These are phyloP conservation scores for Pyrocoelia pectoralis DNA, from an alignment of 2,888 invertebrate species.

Conservation along the genomic window DNA sequence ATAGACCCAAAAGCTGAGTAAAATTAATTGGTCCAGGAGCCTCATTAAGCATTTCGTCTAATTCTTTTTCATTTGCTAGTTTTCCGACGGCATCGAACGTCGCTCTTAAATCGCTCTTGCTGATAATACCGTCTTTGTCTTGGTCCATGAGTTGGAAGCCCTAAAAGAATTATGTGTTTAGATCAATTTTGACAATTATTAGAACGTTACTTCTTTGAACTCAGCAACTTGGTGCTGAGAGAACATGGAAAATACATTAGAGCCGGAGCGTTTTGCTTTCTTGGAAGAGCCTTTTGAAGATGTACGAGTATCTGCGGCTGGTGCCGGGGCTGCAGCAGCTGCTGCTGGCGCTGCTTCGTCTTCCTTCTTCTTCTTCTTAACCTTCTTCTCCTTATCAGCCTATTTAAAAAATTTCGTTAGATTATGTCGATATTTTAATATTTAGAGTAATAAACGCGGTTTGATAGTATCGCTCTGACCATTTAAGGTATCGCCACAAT, in stretches of 20 bases:
- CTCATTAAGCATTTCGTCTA: conserved; percentile 88
- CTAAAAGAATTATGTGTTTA: conserved; percentile 58
- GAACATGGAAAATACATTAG: conserved; percentile 98
- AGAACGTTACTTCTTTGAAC: conserved; percentile 77
- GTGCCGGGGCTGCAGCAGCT: conserved; percentile 74
- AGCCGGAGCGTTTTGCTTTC: conserved; percentile 88
- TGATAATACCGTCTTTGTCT: conserved; percentile 80
- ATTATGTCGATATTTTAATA: background rate
- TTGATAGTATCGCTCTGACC: background rate
- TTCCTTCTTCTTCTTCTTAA: conserved; percentile 87
- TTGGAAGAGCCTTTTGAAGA: conserved; percentile 84
- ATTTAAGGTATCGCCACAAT: background rate
- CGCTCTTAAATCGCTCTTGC: conserved; percentile 89
- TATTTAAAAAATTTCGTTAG: conserved; percentile 51
- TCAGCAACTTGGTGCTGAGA: conserved; percentile 95
- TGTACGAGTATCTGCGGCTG: conserved; percentile 74
- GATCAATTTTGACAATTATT: background rate
- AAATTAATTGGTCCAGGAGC: conserved; percentile 93
- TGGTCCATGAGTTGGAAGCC: conserved; percentile 96
- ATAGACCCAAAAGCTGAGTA: conserved; percentile 91
- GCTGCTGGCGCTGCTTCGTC: conserved; percentile 70
- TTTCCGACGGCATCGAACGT: conserved; percentile 93
- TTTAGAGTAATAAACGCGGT: background rate
- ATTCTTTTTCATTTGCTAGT: conserved; percentile 88
- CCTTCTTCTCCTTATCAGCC: conserved; percentile 95